Base-by-base conservation (phyloP, 2,888 invertebrate genomes). In the Drosophila mimetica region DNA sequence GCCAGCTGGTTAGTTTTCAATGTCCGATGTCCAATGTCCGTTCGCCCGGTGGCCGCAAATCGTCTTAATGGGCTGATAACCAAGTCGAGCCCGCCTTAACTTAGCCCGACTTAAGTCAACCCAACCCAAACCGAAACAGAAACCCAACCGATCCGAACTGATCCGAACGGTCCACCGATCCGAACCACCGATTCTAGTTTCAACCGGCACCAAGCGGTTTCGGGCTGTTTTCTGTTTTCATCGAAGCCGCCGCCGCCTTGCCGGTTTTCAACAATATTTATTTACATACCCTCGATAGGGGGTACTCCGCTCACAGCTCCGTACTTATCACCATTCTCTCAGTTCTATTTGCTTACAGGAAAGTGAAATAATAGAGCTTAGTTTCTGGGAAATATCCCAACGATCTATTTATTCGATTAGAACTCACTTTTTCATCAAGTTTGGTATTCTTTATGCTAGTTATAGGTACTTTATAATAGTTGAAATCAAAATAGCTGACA, bases 171-270 rank as follows among this genome's bases (percentile, higher is more conserved):
- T 74, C 44, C 44, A 46, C 46, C 44, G 42, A 42, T 42, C 42
- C 46, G 37, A 65, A 47, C 77, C 64, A 74, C 32, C 58, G 75
- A 86, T 85, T 86, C 85, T 85, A 85, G 85, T 85, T 85, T 72
- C 5, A 85, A 84, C 85, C 73, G 84, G 74, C 77, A 57, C 39
- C 63, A 85, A 80, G 86, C 71, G 71, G 86, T 77, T 86, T 70
- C 36, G 66, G 71, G 84, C 84, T 72, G 44, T 28, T 44, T 44
- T 44, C 44, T 28, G 86, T 73, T 77, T 55, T 39, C 41, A 41
- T 39, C 54, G 34, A 13, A 25, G 25, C 7, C 70, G 51, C 36
- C 51, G 50, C 39, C 54, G 28, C 18, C 52, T 64, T 79, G 77
- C 80, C 77, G 78, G 79, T 74, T 80, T 75, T 70, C 65, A 74